A percentile compares a stretch with the other conserved stretches of the same genome.
Conservation (phyloP, 1,140 invertebrate species). For the Andrena cerasifolii region DNA sequence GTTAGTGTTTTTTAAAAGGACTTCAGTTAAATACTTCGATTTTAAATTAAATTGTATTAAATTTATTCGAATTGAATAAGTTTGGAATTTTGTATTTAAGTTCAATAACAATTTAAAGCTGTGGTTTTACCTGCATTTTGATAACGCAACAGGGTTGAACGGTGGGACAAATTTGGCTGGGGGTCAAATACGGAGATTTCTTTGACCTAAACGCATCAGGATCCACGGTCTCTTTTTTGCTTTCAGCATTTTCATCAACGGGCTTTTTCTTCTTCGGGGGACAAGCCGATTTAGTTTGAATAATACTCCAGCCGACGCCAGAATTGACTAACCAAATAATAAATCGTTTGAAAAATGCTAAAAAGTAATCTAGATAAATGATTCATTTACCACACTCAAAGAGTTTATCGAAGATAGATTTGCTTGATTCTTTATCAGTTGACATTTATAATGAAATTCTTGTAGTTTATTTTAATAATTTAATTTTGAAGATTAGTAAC, state of each 20-base stretch:
- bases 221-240: not conserved
- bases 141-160: conserved; percentile 53
- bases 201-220: not conserved
- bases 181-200: not conserved
- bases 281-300: conserved; percentile 38
- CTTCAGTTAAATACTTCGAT: too few species aligned
- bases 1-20: too few species aligned
- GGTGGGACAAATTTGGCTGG: conserved; percentile 37
- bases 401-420: conserved; percentile 30
- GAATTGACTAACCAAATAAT: conserved; percentile 35
- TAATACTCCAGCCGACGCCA: not conserved
- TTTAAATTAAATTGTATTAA: too few species aligned
- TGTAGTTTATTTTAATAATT: not conserved
- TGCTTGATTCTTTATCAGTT: not conserved
- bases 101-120: not conserved
- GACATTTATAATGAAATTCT: not conserved
- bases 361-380: not conserved
- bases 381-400: conserved; percentile 28
- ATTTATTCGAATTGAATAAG: too few species aligned
- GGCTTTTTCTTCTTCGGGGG: conserved; percentile 32
- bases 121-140: conserved; percentile 67
- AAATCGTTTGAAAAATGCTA: not conserved
- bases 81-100: not conserved
- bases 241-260: not conserved
- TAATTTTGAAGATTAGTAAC: not conserved